Base-by-base conservation (phyloP, 2,113 vertebrate genomes). In the Vulpes vulpes region DNA sequence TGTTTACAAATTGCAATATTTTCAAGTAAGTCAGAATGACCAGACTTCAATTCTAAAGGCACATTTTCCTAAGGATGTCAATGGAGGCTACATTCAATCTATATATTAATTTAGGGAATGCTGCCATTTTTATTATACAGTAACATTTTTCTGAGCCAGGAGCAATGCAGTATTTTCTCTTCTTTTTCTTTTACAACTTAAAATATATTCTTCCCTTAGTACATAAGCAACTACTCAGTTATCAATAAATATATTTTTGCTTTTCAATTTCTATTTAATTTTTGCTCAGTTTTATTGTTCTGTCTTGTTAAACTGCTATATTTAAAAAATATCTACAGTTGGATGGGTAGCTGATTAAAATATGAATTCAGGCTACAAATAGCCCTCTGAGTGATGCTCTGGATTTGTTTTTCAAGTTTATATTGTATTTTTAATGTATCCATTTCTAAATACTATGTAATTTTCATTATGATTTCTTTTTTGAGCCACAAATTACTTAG, bases 171-270 rank as follows among this genome's bases (percentile, higher is more conserved):
- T 78, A 43, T 22, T 86, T 94, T 85, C 30, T 76, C n/a, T 23
- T 91, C 55, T 49, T 71, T 38, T 67, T 49, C 51, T 11, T 79
- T 25, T 79, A 86, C 35, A 85, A 55, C 38, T 86, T 86, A 79
- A 91, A 91, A 85, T 91, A 73, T 79, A 79, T 69, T 95, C 67
- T 71, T 62, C 3, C 57, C 83, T 89, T 55, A 91, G 38, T 19
- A 80, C 83, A 86, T 19, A 91, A 71, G 30, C 15, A 80, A 62
- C 62, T 35, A 79, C 43, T 76, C 81, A 80, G 32, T 86, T 71
- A 80, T 92, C 62, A 69, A 32, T 69, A 71, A 55, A 62, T 76
- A 8, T 67, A 87, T n/a, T 15, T 80, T 82, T 71, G 7, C 62
- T 91, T 91, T 91, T 30, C n/a, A 87, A 62, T 95, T 81, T 64